phyloP scores from a whole-genome alignment of 2,888 invertebrate genomes.

The Agrochola lychnidis region DNA sequence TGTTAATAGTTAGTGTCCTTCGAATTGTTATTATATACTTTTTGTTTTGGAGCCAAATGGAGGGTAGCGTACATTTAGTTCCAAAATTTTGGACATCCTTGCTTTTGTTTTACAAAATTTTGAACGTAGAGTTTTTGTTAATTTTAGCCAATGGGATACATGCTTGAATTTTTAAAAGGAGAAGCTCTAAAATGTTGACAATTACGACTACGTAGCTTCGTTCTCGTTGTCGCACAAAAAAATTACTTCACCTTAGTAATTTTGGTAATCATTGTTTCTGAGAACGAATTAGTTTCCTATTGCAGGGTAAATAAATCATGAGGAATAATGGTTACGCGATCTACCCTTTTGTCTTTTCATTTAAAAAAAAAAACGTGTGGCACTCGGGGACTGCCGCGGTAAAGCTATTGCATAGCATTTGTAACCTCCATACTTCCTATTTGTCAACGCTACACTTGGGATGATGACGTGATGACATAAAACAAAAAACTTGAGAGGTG shows the following conservation, averaged over 20 bases:
- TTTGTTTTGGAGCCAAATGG: constrained; percentile 83
- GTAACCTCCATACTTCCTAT: too few relatives aligned
- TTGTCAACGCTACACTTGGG: too few relatives aligned
- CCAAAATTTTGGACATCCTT: constrained; percentile 52
- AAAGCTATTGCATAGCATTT: too few relatives aligned
- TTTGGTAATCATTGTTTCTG: neutral
- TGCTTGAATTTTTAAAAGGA: constrained; percentile 29
- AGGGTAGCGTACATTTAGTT: constrained; percentile 61
- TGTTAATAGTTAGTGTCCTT: constrained; percentile 84
- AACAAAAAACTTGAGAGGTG: too few relatives aligned
- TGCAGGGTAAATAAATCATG: neutral
- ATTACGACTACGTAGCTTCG: neutral
- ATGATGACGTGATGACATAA: too few relatives aligned
- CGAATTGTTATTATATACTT: constrained; percentile 82
- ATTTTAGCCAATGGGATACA: constrained; percentile 49
- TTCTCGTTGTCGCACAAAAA: neutral
- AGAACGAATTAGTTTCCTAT: neutral
- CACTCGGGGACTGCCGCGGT: too few relatives aligned
- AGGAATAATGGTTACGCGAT: too few relatives aligned
- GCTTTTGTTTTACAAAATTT: constrained; percentile 57
- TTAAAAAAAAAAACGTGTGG: too few relatives aligned
- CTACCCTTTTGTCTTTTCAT: too few relatives aligned
- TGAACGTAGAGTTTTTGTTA: constrained; percentile 51
- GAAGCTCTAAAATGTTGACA: constrained; percentile 1
- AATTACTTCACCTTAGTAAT: neutral